Conservation (phyloP, 2,888 invertebrate genomes). For the Aleiodes leptofemur region DNA sequence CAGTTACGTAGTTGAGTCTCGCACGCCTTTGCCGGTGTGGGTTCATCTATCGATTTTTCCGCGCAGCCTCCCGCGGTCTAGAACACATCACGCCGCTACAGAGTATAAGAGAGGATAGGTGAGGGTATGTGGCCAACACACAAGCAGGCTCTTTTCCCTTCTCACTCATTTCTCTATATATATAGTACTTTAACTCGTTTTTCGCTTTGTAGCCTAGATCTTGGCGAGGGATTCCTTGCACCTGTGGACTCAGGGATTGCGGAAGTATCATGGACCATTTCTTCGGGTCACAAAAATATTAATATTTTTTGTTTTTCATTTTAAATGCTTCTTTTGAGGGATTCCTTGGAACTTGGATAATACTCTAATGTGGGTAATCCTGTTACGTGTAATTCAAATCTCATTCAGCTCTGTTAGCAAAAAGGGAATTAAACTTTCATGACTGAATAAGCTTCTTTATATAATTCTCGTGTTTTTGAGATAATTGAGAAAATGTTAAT, state of each 20-base stretch:
- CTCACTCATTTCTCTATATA: not conserved
- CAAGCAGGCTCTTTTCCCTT: conserved; percentile 26
- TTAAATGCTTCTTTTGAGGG: not conserved
- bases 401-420: no score
- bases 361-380: conserved; percentile 36
- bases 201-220: not conserved
- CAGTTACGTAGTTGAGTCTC: conserved; percentile 63
- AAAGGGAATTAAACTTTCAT: not conserved
- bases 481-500: no score
- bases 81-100: conserved; percentile 55
- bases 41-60: conserved; percentile 72
- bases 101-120: conserved; percentile 17
- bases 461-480: no score
- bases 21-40: conserved; percentile 62
- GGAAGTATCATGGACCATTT: not conserved
- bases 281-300: not conserved
- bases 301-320: not conserved
- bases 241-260: conserved; percentile 32
- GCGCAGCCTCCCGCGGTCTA: conserved; percentile 72
- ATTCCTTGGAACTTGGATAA: not conserved
- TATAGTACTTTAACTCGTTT: not conserved
- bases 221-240: conserved; percentile 30
- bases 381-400: not conserved
- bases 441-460: no score
- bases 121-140: conserved; percentile 31